These are phyloP conservation scores for Catalaphyllia jardinei DNA, from an alignment of 64 coral and sea anemone species.

Conservation along the genomic window DNA sequence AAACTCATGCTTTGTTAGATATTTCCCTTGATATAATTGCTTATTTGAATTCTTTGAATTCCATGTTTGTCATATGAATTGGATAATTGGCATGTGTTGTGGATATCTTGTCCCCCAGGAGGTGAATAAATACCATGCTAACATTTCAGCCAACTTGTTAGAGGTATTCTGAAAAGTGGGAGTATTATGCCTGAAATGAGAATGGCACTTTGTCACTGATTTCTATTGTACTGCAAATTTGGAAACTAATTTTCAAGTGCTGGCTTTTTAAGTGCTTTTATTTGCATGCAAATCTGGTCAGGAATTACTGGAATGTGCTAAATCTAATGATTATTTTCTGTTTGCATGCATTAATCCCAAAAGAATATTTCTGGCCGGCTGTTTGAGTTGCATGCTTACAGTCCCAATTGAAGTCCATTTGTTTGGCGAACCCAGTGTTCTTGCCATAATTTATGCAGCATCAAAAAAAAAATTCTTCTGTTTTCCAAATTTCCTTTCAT, in stretches of 20 bases:
- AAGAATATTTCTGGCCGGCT: conserved; percentile 7
- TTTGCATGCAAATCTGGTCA: conserved; percentile 4
- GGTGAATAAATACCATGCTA: not conserved
- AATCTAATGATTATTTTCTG: conserved; percentile 9
- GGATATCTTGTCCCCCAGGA: not conserved
- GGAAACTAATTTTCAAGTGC: not conserved
- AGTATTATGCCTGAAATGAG: not conserved
- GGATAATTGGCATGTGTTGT: conserved; percentile 39
- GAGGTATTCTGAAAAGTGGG: not conserved
- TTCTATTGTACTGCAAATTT: not conserved
- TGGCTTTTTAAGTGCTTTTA: not conserved
- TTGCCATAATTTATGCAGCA: not conserved
- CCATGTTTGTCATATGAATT: conserved; percentile 17
- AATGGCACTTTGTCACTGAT: not conserved
- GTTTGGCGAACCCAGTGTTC: not conserved
- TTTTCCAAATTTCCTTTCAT: not conserved
- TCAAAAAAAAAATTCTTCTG: not conserved
- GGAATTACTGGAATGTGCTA: conserved; percentile 17
- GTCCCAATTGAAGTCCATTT: not conserved
- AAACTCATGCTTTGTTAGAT: conserved; percentile 29
- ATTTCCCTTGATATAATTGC: not conserved
- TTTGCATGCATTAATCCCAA: conserved; percentile 21
- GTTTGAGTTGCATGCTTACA: not conserved
- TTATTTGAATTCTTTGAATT: conserved; percentile 32
- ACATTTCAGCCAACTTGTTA: not conserved